Base-by-base conservation (phyloP, 2,797 vertebrate species). In the Sylvia borin region DNA sequence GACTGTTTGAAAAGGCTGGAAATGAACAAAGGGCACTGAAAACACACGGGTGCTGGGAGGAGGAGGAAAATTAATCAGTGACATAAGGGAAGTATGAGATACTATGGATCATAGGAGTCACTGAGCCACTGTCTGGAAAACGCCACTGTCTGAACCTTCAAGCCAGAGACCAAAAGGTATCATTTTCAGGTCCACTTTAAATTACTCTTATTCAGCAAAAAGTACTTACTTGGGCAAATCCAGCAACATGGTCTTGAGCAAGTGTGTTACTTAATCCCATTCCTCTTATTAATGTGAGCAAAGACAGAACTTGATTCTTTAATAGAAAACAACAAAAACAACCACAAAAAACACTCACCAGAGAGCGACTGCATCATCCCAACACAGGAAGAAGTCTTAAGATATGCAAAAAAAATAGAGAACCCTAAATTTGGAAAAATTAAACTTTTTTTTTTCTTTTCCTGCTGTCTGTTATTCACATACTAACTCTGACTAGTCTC, bases 51-150 rank as follows among this genome's bases (percentile, higher is more conserved):
- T 53, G 31, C 3, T 45, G 24, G 19, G 19, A 92, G 16, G 2
- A 70, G 9, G 6, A 61, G 16, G 43, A 91, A 81, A 78, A 82
- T 53, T 42, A 60, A 60, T 55, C 34, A 34, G 75, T 85, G n/a
- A 70, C 12, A 6, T 29, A 64, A 62, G n/a, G n/a, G n/a, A 91
- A 92, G 20, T 61, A 61, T 43, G 80, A 94, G 61, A 83, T 68
- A 57, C 34, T 42, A 10, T 1, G 5, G 42, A 51, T 42, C 21
- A 25, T 0, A 40, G 13, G 32, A 93, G 43, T 55, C 51, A 68
- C 25, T 86, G 15, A 72, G 60, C 3, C 50, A 42, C 40, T 55
- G 9, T 31, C 27, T 54, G 55, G 18, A 77, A 21, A 10, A 32
- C 64, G 26, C 9, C 55, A 34, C n/a, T 34, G 21, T 34, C 11